Percentiles rank a stretch among this genome's conserved stretches.
phyloP scores from a whole-genome alignment of 2,797 vertebrate species.

The Hephaestus fuliginosus region DNA sequence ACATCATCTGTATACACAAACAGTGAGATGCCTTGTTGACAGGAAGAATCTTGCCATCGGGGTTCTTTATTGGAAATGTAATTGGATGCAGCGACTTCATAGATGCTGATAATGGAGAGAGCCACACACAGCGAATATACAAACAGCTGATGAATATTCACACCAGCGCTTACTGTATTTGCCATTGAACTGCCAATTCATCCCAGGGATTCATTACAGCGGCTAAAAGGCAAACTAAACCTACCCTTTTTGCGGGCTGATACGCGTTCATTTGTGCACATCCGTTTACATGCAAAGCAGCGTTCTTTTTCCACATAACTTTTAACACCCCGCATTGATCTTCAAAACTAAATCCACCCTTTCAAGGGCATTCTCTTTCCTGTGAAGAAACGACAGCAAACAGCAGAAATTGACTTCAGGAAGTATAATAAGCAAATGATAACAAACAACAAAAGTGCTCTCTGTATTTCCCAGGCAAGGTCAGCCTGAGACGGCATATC shows the following conservation, averaged over 20 bases:
- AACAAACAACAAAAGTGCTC: constrained; percentile 23
- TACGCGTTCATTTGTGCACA: constrained; percentile 40
- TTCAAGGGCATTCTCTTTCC: constrained; percentile 31
- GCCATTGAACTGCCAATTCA: constrained; percentile 45
- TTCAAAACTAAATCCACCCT: constrained; percentile 27
- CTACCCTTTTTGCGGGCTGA: background rate
- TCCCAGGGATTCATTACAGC: constrained; percentile 32
- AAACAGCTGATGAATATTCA: constrained; percentile 68
- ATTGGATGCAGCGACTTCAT: constrained; percentile 58
- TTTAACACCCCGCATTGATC: constrained; percentile 13
- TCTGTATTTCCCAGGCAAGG: constrained; percentile 6
- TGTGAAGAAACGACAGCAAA: constrained; percentile 19
- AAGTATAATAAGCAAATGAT: constrained; percentile 24
- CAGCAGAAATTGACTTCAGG: constrained; percentile 27
- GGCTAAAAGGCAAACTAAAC: constrained; percentile 37
- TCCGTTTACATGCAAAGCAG: constrained; percentile 28
- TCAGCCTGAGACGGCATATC: background rate
- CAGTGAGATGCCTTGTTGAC: background rate
- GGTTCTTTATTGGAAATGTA: constrained; percentile 45
- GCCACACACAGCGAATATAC: constrained; percentile 34
- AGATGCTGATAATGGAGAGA: constrained; percentile 43
- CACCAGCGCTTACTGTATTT: constrained; percentile 48
- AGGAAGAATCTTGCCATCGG: constrained; percentile 30
- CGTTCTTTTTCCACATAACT: constrained; percentile 20
- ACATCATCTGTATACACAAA: constrained; percentile 21